Evolutionary conservation across 1,140 invertebrate genomes (phyloP), one percentile per base, ranked within the genome.

Genomic region (Pseudachorutes palmiensis): DNA sequence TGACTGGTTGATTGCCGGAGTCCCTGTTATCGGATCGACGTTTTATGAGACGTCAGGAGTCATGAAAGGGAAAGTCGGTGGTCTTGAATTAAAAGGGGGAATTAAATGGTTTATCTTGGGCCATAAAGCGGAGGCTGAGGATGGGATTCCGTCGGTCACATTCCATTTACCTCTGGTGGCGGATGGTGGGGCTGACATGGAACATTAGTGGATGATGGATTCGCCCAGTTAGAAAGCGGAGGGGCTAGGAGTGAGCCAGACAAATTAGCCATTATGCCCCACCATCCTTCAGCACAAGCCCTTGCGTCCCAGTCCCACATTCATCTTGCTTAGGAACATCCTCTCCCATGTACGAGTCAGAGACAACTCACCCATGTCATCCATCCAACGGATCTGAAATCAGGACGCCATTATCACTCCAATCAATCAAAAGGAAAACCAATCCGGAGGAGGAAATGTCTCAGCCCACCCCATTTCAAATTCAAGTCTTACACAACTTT

Each of bases 121-220:
- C 51, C 51, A 55, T 55, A 55, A 55, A 55, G 51, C 5, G 51
- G 51, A 26, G 51, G 19, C 9, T 45, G 36, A 14, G 51, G 14
- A 19, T 12, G 14, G 51, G 24, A 55, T 55, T 55, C 24, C 24
- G 51, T 45, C 36, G 24, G 24, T 55, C 51, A 55, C 51, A 55
- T 55, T 55, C 51, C 51, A 55, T 55, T 55, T 55, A 55, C 9
- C 51, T 41, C 51, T 5, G 51, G 36, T 9, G 9, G 19, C 9
- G 19, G 19, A 45, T 45, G 36, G 51, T 55, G 51, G 51, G 51
- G 51, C 51, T 55, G 51, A 55, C 51, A 22, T 3, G 5, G 51
- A 55, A 55, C 51, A 55, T 55, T 55, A 55, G 51, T 12, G 24
- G 51, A 55, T 55, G 51, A 55, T 55, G 51, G 51, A 55, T 55